Evolutionary conservation across 2,797 vertebrate genomes (phyloP), one percentile per base, ranked within the genome.

Genomic region (Prionace glauca): DNA sequence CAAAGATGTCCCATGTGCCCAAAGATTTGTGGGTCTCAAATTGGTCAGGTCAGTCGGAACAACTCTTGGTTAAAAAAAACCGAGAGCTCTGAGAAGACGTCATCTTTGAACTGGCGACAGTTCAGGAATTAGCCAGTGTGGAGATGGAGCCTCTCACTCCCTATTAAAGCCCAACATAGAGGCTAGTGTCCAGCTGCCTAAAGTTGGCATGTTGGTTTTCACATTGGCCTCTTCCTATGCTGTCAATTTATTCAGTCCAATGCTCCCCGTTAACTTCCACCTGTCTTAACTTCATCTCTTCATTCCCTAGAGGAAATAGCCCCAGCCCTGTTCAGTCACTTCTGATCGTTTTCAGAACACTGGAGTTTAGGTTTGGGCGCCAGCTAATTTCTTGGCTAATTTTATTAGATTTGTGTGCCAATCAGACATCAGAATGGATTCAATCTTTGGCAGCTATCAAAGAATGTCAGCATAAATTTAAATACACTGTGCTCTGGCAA

Each of bases 391-490:
- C 24, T 41, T 62, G 62, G 32, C 26, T 16, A 32, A 56, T 60
- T 32, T 18, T 32, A 14, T 26, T 62, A 22, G 62, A 9, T 92
- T 69, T 24, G n/a, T 41, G 65, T 69, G 65, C 90, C 11, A 69
- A 69, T 69, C 65, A 4, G 62, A 92, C 20, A 67, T 91, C 87
- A 62, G 87, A 90, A 65, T 91, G 88, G 90, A 24, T 92, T 92
- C 36, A 92, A 69, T 41, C 36, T 92, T n/a, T 92, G 90, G n/a
- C 90, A 41, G 0, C 9, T 26, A 41, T 92, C 90, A 69, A 67
- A 67, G 60, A 26, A 36, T 92, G n/a, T 69, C n/a, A 69, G 10
- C 62, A 41, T 92, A 36, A 26, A 69, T 92, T 24, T 67, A 62
- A 91, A 9, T 36, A 65, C 32, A 16, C 45, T 41, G 20, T 84